A percentile compares a stretch with the other conserved stretches of the same genome.
Evolutionary conservation across 64 coral and sea anemone species (phyloP).

Genomic region (Porites lutea): DNA sequence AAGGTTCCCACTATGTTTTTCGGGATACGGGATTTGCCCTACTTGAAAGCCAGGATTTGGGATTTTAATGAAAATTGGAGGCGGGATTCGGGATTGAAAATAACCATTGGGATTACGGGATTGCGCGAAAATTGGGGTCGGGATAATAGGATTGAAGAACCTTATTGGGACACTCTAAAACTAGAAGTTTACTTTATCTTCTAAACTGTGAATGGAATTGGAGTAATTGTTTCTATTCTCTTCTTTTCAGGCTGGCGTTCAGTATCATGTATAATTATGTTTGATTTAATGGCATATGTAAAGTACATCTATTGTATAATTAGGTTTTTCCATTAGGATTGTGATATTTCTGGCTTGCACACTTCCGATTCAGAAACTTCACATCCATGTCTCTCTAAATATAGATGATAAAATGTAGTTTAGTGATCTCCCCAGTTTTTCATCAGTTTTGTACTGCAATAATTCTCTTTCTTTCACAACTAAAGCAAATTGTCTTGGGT

Average conservation of each 20-base stretch:
- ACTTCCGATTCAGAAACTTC: not conserved
- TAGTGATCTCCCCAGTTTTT: constrained; percentile 1
- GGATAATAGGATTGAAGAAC: too few species aligned
- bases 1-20: too few species aligned
- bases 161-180: too few species aligned
- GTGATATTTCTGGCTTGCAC: not conserved
- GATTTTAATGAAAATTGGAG: too few species aligned
- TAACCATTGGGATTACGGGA: too few species aligned
- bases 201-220: too few species aligned
- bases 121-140: too few species aligned
- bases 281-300: not conserved
- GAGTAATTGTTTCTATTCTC: not conserved
- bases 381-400: not conserved
- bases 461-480: not conserved
- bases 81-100: too few species aligned
- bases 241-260: not conserved
- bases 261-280: constrained; percentile 4
- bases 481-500: not conserved
- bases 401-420: not conserved
- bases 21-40: too few species aligned
- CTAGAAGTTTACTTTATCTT: too few species aligned
- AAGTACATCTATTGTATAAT: constrained; percentile 25
- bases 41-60: too few species aligned
- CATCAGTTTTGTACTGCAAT: not conserved
- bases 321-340: constrained; percentile 25